Evolutionary conservation across 1,140 invertebrate species (phyloP), one percentile per base, ranked within the genome.

Genomic region (Microplitis mediator): DNA sequence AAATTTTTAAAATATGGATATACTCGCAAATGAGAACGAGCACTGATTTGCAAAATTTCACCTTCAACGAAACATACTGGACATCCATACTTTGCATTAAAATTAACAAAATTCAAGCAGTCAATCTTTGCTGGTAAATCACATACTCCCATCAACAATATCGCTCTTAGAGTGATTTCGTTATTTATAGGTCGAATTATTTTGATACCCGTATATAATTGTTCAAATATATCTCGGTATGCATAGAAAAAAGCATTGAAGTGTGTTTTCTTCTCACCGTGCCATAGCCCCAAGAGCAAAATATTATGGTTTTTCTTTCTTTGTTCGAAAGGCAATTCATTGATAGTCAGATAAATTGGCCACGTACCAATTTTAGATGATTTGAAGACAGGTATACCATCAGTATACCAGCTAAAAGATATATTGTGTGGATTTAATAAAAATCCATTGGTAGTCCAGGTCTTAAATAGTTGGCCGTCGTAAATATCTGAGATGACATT

Each of bases 321-420:
- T 67, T 76, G 54, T 39, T 71, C 14, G 67, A 74, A 80, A 6
- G 75, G 66, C 50, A 83, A 67, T 74, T 84, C 80, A 72, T 82
- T 83, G 2, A 84, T 72, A 56, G 74, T 66, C 5, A 80, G 61
- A 56, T 82, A 76, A n/a, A 82, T 69, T 34, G 81, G 80, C 80
- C 82, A 84, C 51, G 81, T 73, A 65, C 76, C 77, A 23, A 75
- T 74, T 72, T 77, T 69, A 31, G 81, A 81, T 1, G 81, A 84
- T 71, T 81, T 80, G 51, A 81, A 84, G 4, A 83, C 73, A 6
- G 80, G 77, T 45, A 82, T 73, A 3, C 79, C 82, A 61, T 84
- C 81, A 4, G 80, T 80, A 69, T 78, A 79, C 72, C 73, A 79
- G 8, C 50, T 72, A 31, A 78, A 75, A 6, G 72, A 78, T 45